A percentile compares a stretch with the other conserved stretches of the same genome.
phyloP scores from a whole-genome alignment of 2,888 invertebrate genomes.

The Coronaproctus castanopsis region DNA sequence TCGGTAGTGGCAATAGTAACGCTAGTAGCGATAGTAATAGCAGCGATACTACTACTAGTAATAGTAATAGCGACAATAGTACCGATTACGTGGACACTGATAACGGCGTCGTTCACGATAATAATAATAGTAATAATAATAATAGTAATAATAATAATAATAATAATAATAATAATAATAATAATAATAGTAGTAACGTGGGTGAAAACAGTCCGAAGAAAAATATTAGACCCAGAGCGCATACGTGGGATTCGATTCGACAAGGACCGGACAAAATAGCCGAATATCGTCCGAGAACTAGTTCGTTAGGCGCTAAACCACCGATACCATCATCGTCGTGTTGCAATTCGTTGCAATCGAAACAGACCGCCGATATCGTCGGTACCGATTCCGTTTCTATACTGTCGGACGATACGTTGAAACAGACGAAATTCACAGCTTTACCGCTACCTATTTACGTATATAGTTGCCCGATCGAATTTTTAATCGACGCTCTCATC shows the following conservation, averaged over 20 bases:
- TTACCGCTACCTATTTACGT: conserved; percentile 39
- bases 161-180: not conserved
- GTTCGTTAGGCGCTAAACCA: conserved; percentile 22
- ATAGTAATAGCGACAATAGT: not conserved
- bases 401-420: conserved; percentile 5
- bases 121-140: too few relatives aligned
- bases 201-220: not conserved
- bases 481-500: conserved; percentile 35
- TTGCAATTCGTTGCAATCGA: conserved; percentile 14
- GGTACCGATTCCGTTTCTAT: conserved; percentile 6
- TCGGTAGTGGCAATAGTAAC: conserved; percentile 6
- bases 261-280: conserved; percentile 15
- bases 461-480: conserved; percentile 41
- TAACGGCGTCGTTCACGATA: too few relatives aligned
- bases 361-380: conserved; percentile 11
- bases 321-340: too few relatives aligned
- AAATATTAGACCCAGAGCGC: conserved; percentile 21
- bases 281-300: conserved; percentile 19
- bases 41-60: not conserved
- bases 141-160: not conserved
- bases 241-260: conserved; percentile 22
- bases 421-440: conserved; percentile 19
- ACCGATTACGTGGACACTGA: too few relatives aligned
- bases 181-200: not conserved
- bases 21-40: conserved; percentile 14